phyloP scores from a whole-genome alignment of 1,140 invertebrate species.

The Amphibalanus amphitrite region DNA sequence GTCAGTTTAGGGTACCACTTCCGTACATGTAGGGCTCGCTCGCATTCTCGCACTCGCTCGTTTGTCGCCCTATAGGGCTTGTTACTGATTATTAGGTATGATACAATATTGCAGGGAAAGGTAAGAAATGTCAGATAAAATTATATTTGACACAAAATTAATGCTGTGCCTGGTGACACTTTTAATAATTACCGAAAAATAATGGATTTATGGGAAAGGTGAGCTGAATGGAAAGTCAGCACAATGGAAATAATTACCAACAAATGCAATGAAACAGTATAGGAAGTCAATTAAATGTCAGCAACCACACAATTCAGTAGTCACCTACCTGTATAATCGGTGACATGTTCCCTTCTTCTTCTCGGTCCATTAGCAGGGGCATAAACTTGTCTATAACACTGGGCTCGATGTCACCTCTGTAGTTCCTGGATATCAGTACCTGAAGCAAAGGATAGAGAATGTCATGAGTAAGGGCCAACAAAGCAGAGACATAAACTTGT shows the following conservation, averaged over 20 bases:
- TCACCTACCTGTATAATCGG: slow-evolving; percentile 41
- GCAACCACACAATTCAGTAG: not conserved
- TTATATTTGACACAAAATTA: too few relatives aligned
- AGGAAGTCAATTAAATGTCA: slow-evolving; percentile 19
- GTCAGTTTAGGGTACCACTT: too few relatives aligned
- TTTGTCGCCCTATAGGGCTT: too few relatives aligned
- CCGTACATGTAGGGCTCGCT: too few relatives aligned
- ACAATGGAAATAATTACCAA: slow-evolving; percentile 15
- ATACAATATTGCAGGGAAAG: too few relatives aligned
- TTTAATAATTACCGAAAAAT: too few relatives aligned
- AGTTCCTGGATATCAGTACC: slow-evolving; percentile 91
- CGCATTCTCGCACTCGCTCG: too few relatives aligned
- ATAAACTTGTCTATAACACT: slow-evolving; percentile 98
- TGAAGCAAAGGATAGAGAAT: slow-evolving; percentile 20
- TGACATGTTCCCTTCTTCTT: slow-evolving; percentile 87
- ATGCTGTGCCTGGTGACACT: too few relatives aligned
- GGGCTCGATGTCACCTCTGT: slow-evolving; percentile 94
- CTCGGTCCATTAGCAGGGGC: slow-evolving; percentile 94
- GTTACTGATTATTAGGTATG: too few relatives aligned
- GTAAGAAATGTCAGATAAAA: too few relatives aligned
- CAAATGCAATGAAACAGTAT: too few relatives aligned
- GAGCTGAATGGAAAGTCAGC: not conserved
- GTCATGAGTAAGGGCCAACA: not conserved
- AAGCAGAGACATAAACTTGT: slow-evolving; percentile 96
- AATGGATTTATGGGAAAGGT: not conserved